Evolutionary conservation across 1,140 invertebrate genomes (phyloP), one percentile per base, ranked within the genome.

Genomic region (Zaprionus inermis): DNA sequence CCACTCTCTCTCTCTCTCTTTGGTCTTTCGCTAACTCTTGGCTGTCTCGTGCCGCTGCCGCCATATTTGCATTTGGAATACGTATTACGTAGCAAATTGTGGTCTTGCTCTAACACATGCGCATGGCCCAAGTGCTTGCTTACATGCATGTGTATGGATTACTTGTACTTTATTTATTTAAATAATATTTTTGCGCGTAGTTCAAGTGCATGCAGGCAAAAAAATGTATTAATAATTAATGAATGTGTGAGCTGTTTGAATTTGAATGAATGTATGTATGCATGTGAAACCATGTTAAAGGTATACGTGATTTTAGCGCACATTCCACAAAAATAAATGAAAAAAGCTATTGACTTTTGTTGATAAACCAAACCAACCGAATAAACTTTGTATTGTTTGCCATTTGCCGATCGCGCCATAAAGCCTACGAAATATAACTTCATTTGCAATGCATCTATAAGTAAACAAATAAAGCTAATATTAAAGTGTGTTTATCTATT

Each of bases 11-110:
- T 46, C 59, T 46, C 64, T 58, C 67, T 58, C 67, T 60, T 55
- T 65, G 61, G 22, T 41, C 44, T 58, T 44, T 58, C 56, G 34
- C 34, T 63, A 10, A 32, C 12, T 44, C 22, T 67, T 57, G 41
- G 59, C 44, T 68, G 81, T 84, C 77, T 84, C 76, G 76, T 71
- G 72, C 71, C 67, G 61, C 78, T 88, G 85, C 85, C 84, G 84
- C 84, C 84, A 89, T 89, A 85, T 89, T 89, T 89, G 81, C 85
- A 84, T 85, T 83, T 82, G 75, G 71, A 68, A 80, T 81, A 81
- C 79, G 72, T 76, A 72, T 82, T 82, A 82, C 83, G 83, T 88
- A 73, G 78, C 56, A 61, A 70, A 63, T 55, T 73, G 85, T 90
- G 85, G 60, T 89, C 84, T 73, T 81, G 36, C 72, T 89, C 68